Conservation (phyloP, 2,888 invertebrate species). For the Drosophila incognita region DNA sequence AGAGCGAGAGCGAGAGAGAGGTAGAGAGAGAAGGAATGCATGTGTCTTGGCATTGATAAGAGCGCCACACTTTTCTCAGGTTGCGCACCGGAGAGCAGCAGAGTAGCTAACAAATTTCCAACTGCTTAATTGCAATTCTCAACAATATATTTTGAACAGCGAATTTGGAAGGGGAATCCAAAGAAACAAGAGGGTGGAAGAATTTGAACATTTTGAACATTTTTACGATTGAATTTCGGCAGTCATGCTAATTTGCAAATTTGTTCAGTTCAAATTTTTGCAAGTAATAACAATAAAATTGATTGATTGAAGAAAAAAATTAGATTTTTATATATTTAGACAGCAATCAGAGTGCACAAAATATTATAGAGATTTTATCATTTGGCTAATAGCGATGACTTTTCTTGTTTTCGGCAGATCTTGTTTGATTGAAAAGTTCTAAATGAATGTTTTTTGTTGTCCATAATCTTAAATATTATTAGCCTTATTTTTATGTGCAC, state of each 20-base stretch:
- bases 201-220: neutral
- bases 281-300: neutral
- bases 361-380: neutral
- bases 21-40: neutral
- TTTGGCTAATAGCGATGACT: neutral
- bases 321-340: neutral
- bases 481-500: neutral
- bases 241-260: neutral
- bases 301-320: neutral
- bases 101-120: neutral
- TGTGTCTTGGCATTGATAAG: slow-evolving; percentile 32
- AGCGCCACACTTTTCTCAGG: slow-evolving; percentile 11
- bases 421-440: neutral
- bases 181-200: neutral
- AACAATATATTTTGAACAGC: neutral
- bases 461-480: neutral
- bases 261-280: neutral
- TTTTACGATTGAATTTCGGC: neutral
- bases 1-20: neutral
- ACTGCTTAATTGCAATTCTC: slow-evolving; percentile 1
- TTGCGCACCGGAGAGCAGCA: slow-evolving; percentile 1
- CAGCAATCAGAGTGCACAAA: neutral
- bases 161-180: neutral
- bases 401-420: neutral
- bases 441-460: neutral